phyloP scores from a whole-genome alignment of 2,888 invertebrate species.

The Cyclophora albipunctata region DNA sequence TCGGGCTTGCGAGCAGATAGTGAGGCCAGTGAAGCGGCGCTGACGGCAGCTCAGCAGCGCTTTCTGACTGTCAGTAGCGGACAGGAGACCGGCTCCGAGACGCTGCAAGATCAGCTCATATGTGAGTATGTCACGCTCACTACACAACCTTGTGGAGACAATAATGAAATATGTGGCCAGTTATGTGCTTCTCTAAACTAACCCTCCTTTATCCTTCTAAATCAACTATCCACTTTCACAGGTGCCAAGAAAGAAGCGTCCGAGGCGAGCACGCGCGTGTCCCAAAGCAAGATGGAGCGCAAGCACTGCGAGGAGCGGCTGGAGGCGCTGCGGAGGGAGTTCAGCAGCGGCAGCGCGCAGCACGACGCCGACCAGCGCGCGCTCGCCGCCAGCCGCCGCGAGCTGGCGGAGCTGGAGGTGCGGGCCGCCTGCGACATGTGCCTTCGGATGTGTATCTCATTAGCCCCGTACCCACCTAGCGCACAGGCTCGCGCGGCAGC shows the following conservation, averaged over 20 bases:
- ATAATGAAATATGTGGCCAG: no score
- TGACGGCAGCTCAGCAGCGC: conserved; percentile 83
- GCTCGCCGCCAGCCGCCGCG: conserved; percentile 89
- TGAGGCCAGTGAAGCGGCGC: conserved; percentile 78
- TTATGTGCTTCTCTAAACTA: no score
- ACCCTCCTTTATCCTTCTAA: no score
- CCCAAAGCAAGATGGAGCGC: conserved; percentile 85
- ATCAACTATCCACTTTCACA: conserved; percentile 27
- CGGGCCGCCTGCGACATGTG: not conserved
- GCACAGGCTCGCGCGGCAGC: no score
- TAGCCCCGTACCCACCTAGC: no score
- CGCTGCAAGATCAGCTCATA: conserved; percentile 92
- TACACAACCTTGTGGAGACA: no score
- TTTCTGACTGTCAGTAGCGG: conserved; percentile 92
- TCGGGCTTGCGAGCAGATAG: conserved; percentile 82
- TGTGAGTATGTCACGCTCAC: conserved; percentile 3
- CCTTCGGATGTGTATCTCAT: no score
- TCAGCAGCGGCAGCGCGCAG: conserved; percentile 79
- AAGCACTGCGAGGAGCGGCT: conserved; percentile 78
- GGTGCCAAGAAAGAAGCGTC: conserved; percentile 85
- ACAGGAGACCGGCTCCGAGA: conserved; percentile 85
- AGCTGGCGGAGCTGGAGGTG: no score
- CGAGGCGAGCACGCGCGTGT: conserved; percentile 85
- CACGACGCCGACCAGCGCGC: conserved; percentile 78
- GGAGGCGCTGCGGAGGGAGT: conserved; percentile 78